Evolutionary conservation across 2,113 vertebrate genomes (phyloP).

Genomic region (Malurus cyaneus): DNA sequence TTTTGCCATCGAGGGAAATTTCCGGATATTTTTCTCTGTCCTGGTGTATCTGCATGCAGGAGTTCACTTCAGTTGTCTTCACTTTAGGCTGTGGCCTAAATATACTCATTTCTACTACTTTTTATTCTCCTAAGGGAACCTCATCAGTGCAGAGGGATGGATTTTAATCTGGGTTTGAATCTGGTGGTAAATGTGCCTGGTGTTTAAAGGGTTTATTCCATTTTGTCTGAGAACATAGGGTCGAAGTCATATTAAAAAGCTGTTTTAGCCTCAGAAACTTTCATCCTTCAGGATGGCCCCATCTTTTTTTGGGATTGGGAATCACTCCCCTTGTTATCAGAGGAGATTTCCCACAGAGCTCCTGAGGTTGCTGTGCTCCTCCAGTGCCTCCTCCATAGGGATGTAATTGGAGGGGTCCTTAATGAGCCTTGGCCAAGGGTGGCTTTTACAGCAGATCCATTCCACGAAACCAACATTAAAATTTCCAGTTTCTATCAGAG

Average conservation of each 20-base stretch:
- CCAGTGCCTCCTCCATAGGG: not conserved
- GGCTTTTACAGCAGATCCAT: not conserved
- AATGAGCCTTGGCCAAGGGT: not conserved
- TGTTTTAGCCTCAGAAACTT: not conserved
- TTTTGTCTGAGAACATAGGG: not conserved
- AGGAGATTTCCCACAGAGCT: not conserved
- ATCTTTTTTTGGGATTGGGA: not conserved
- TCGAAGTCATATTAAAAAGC: not conserved
- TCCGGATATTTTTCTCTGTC: not conserved
- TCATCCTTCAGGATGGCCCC: not conserved
- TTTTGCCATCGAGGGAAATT: not conserved
- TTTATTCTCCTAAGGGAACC: not conserved
- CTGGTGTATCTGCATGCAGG: not conserved
- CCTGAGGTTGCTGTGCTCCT: not conserved
- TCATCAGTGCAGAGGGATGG: not conserved
- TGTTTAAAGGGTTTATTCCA: not conserved
- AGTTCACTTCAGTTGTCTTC: not conserved
- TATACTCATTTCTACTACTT: not conserved
- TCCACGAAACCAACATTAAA: not conserved
- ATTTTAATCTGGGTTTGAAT: not conserved
- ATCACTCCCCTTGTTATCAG: not conserved
- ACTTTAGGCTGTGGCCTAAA: not conserved
- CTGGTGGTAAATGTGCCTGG: not conserved
- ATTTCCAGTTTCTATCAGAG: not conserved
- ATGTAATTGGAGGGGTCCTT: not conserved